Conservation (phyloP, 1,140 invertebrate genomes). For the Neodiprion virginianus region DNA sequence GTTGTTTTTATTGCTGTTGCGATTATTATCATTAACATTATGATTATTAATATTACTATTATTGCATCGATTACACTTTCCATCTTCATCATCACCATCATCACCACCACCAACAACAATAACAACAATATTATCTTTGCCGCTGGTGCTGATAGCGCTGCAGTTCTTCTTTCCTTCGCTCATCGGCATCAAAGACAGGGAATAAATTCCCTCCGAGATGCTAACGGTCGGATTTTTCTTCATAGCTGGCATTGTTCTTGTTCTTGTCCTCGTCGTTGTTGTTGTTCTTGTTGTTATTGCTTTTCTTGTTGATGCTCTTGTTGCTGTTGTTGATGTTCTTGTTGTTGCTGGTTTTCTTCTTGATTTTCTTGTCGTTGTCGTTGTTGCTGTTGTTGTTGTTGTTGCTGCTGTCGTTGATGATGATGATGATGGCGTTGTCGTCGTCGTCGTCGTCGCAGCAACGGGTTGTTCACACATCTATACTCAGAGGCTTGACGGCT, state of each 20-base stretch:
- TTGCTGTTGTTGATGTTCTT: slow-evolving; percentile 3
- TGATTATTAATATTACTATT: too few relatives aligned
- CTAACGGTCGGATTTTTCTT: too few relatives aligned
- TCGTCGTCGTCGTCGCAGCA: slow-evolving; percentile 26
- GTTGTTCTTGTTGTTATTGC: slow-evolving; percentile 20
- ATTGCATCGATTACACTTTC: too few relatives aligned
- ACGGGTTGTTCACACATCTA: slow-evolving; percentile 46
- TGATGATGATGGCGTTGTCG: not conserved
- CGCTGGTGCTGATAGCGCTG: too few relatives aligned
- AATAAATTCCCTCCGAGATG: too few relatives aligned
- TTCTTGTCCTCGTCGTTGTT: slow-evolving; percentile 13
- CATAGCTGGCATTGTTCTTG: too few relatives aligned
- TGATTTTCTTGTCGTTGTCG: not conserved
- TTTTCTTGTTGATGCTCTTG: slow-evolving; percentile 10
- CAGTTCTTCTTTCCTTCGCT: too few relatives aligned
- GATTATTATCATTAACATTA: too few relatives aligned
- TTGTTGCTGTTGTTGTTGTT: slow-evolving; percentile 26
- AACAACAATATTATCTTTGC: too few relatives aligned
- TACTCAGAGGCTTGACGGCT: slow-evolving; percentile 46
- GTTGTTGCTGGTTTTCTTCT: not conserved
- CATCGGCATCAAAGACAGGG: too few relatives aligned
- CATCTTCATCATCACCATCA: not conserved
- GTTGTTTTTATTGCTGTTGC: too few relatives aligned
- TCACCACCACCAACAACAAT: not conserved
- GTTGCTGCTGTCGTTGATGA: slow-evolving; percentile 21